Conservation (phyloP, 2,888 invertebrate species). For the Ditula angustiorana region DNA sequence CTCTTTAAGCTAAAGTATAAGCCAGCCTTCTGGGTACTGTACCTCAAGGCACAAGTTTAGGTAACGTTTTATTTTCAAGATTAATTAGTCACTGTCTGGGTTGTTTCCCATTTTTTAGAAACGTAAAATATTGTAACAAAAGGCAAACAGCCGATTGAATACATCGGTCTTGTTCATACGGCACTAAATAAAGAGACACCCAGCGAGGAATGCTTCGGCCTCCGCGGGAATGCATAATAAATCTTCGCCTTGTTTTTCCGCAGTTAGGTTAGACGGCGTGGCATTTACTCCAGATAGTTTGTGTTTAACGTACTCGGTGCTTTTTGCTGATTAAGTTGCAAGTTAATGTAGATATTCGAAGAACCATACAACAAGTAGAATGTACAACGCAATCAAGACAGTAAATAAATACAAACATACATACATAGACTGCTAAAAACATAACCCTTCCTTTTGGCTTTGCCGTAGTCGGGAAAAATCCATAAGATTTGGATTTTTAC, state of each 20-base stretch:
- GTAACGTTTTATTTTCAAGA: neutral
- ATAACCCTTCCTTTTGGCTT: too few species aligned
- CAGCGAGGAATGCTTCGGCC: conserved; percentile 51
- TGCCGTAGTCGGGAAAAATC: too few species aligned
- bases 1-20: neutral
- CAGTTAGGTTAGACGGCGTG: conserved; percentile 30
- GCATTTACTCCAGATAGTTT: conserved; percentile 32
- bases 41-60: neutral
- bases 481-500: too few species aligned
- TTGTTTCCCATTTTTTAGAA: too few species aligned
- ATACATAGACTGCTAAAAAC: too few species aligned
- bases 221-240: conserved; percentile 60
- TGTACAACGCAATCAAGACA: too few species aligned
- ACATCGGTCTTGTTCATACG: conserved; percentile 36
- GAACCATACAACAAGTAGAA: neutral
- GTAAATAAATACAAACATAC: too few species aligned
- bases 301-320: conserved; percentile 7
- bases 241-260: conserved; percentile 65
- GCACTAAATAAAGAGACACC: conserved; percentile 62
- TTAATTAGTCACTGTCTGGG: too few species aligned
- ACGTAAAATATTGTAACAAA: neutral
- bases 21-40: neutral
- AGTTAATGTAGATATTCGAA: conserved; percentile 11
- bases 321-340: conserved; percentile 32
- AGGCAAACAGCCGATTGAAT: conserved; percentile 31